Conservation (phyloP, 2,888 invertebrate genomes). For the Papilio gigon region DNA sequence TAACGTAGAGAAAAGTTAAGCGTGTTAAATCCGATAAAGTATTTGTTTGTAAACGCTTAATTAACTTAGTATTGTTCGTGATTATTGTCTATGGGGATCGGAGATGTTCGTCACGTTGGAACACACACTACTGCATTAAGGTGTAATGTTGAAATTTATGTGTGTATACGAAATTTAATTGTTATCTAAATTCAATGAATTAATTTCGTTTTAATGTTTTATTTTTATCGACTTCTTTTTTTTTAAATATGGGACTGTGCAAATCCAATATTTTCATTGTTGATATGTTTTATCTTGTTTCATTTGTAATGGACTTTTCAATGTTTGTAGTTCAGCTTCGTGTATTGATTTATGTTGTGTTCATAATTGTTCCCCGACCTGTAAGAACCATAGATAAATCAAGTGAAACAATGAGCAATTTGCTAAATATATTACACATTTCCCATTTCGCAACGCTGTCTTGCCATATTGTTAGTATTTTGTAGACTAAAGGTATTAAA, state of each 20-base stretch:
- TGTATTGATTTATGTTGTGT: slow-evolving; percentile 75
- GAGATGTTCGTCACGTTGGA: slow-evolving; percentile 51
- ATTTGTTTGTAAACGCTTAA: slow-evolving; percentile 76
- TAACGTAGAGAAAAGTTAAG: slow-evolving; percentile 75
- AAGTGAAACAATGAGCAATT: slow-evolving; percentile 80
- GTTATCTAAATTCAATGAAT: slow-evolving; percentile 60
- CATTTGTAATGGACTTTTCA: slow-evolving; percentile 63
- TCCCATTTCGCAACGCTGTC: slow-evolving; percentile 79
- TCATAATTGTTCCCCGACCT: slow-evolving; percentile 78
- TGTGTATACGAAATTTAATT: slow-evolving; percentile 75
- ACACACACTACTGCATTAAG: slow-evolving; percentile 55
- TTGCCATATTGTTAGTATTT: slow-evolving; percentile 80
- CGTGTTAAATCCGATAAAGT: slow-evolving; percentile 71
- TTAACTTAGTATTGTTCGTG: slow-evolving; percentile 68
- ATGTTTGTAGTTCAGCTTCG: slow-evolving; percentile 67
- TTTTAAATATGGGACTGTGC: slow-evolving; percentile 64
- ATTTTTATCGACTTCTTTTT: slow-evolving; percentile 55
- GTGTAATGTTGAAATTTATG: slow-evolving; percentile 54
- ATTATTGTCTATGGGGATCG: slow-evolving; percentile 50
- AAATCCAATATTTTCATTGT: slow-evolving; percentile 48
- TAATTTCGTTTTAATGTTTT: slow-evolving; percentile 53
- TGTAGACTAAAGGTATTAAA: slow-evolving; percentile 70
- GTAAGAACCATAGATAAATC: slow-evolving; percentile 75
- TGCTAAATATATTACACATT: slow-evolving; percentile 79
- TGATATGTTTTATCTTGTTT: slow-evolving; percentile 58